Evolutionary conservation across 2,113 vertebrate genomes (phyloP), one percentile per base, ranked within the genome.

Genomic region (Brachyhypopomus gauderio): DNA sequence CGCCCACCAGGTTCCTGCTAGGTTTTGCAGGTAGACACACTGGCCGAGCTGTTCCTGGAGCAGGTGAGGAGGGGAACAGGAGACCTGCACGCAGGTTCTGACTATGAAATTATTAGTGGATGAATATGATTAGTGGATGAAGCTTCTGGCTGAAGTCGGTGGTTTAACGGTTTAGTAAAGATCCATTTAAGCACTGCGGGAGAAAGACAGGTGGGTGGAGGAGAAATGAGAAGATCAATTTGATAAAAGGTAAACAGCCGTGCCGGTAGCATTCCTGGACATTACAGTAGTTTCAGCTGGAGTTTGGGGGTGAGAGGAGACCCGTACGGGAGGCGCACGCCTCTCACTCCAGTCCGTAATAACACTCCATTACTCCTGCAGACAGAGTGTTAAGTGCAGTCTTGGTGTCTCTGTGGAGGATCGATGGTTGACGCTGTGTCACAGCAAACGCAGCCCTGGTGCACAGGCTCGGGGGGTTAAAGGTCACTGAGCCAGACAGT

Each of bases 381-480:
- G 91, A 91, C 89, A 89, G 90, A 91, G 93, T 93, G 93, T 93
- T 93, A 94, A 94, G 91, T 94, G 91, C 91, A 92, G 90, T 90
- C 92, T 92, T 92, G 92, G 91, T 93, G 92, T 88, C 77, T 87
- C 77, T 87, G 88, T 90, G 89, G 90, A 89, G 90, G 91, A 94
- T 93, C 93, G 90, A 93, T 93, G 90, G 72, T 72, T 41, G 71
- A 60, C 60, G 80, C 88, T 81, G 75, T 76, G 75, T 86, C 79
- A 56, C 79, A 85, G 75, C 63, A 76, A 71, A 81, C 76, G 87
- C 85, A 87, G 91, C 86, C 91, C 85, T 86, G 91, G 91, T 94
- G 94, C 91, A 95, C 93, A 92, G 92, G 94, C 92, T 88, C 85
- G 88, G 91, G 45, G 30, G 95, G 96, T 96, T 95, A 95, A 93